A percentile compares a stretch with the other conserved stretches of the same genome.
Evolutionary conservation across 92 coral and sea anemone genomes (phyloP).

Genomic region (Ricordea florida): DNA sequence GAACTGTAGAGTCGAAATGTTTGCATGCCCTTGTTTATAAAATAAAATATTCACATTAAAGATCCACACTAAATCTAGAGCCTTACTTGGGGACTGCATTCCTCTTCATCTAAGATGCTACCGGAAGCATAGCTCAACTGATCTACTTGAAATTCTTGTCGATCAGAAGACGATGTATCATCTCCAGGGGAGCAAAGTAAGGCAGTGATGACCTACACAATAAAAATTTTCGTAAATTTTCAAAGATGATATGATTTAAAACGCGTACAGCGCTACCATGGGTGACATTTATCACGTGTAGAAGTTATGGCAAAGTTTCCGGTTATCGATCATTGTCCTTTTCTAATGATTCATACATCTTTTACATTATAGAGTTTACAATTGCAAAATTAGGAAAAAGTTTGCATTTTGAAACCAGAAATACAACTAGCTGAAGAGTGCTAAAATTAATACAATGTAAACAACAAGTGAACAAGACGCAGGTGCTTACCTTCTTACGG

Average conservation of each 20-base stretch:
- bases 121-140: conserved; percentile 12
- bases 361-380: no score
- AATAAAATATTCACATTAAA: conserved; percentile 1
- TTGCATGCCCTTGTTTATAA: neutral
- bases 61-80: conserved; percentile 2
- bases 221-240: neutral
- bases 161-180: neutral
- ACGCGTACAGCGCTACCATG: no score
- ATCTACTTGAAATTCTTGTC: conserved; percentile 9
- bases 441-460: no score
- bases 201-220: neutral
- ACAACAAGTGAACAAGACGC: no score
- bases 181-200: neutral
- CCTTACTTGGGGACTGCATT: neutral
- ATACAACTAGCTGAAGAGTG: no score
- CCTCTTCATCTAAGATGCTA: conserved; percentile 11
- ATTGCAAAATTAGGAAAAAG: no score
- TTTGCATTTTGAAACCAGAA: no score
- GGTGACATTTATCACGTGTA: no score
- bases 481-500: neutral
- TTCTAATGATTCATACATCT: no score
- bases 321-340: no score
- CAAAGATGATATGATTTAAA: neutral
- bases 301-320: no score
- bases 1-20: neutral